phyloP scores from a whole-genome alignment of 1,140 invertebrate species.

The Antheraea pernyi region DNA sequence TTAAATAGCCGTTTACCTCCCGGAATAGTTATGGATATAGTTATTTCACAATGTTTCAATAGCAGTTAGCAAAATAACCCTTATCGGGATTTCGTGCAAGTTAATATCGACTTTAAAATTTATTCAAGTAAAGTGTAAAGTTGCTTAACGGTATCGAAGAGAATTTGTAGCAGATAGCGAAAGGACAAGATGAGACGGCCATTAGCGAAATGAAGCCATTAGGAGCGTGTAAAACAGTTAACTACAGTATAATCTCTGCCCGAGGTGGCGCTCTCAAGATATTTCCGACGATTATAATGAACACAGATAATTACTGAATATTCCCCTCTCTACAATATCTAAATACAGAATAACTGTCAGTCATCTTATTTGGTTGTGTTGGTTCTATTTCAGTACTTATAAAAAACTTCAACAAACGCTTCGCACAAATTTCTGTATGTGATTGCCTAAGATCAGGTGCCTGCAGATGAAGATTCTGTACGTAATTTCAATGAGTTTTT shows the following conservation, averaged over 20 bases:
- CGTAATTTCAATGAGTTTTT: too few species aligned
- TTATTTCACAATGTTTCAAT: too few species aligned
- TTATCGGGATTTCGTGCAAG: background rate
- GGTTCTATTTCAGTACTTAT: background rate
- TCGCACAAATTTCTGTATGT: too few species aligned
- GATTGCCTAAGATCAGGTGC: too few species aligned
- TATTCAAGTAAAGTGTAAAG: background rate
- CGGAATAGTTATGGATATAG: too few species aligned
- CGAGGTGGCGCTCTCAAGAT: constrained; percentile 38
- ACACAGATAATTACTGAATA: constrained; percentile 38
- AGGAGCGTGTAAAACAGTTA: constrained; percentile 73
- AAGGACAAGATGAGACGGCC: constrained; percentile 55
- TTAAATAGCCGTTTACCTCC: too few species aligned
- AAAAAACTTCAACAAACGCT: too few species aligned
- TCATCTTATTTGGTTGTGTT: background rate
- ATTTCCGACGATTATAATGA: constrained; percentile 36
- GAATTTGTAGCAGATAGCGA: constrained; percentile 24
- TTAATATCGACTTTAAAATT: background rate
- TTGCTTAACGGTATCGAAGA: constrained; percentile 5
- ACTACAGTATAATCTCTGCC: constrained; percentile 59
- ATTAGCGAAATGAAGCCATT: constrained; percentile 73
- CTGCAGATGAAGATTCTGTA: too few species aligned
- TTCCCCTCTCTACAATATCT: constrained; percentile 12
- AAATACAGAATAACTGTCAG: constrained; percentile 5
- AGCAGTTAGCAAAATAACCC: background rate